Evolutionary conservation across 2,888 invertebrate species (phyloP), one percentile per base, ranked within the genome.

Genomic region (Caenorhabditis sp.): DNA sequence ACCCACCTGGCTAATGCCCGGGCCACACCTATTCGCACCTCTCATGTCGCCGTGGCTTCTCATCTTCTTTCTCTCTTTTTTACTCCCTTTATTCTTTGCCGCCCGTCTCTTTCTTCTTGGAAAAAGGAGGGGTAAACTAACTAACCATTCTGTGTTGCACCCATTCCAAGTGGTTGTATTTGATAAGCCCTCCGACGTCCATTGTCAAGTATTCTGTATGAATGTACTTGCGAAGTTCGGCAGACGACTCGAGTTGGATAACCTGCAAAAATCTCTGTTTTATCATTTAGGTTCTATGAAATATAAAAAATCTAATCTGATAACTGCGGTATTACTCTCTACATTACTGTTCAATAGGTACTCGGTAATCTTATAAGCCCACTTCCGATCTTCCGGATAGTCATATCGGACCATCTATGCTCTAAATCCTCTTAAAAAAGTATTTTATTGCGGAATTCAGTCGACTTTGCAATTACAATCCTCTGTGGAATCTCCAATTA

Each of bases 141-240:
- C 55, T 94, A 93, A 98, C 97, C 93, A 96, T 95, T 93, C 98
- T 94, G 92, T 98, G 97, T 91, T 97, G 96, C 92, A 98, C 97
- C 98, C 98, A 98, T 91, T 97, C 96, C 72, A 96, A 94, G 92
- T 98, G 96, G 89, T 96, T 95, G 93, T 97, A 98, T 82, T 95
- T 95, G 85, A 98, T 93, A 82, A 94, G 94, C 1, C 98, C 98
- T 2, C 96, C 96, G 81, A 98, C 94, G 92, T 97, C 97, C 35
- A 94, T 94, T 0, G 97, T 97, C 86, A 98, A 93, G 56, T 83
- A 83, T 87, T 95, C 94, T 85, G 94, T 94, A 89, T 96, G 96
- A 82, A 98, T 94, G 92, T 95, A 95, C 81, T 96, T 95, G 90
- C 95, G 95, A 78, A 98, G 93, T 93, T 98, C 97, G 67, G 95